These are phyloP conservation scores for Abramis brama DNA, from an alignment of 2,113 vertebrate genomes.

Conservation along the genomic window DNA sequence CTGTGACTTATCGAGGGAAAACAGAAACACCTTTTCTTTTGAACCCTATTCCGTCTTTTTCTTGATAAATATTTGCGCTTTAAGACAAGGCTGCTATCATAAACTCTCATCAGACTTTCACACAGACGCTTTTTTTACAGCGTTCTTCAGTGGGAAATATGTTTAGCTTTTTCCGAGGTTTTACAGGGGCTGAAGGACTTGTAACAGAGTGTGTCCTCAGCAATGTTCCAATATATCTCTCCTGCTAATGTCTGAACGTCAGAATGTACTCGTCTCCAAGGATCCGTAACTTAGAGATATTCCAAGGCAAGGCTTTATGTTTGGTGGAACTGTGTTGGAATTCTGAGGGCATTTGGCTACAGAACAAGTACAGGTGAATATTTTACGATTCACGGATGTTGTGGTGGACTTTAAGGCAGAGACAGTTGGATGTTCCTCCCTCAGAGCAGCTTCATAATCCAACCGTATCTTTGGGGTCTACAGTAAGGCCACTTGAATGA, in stretches of 20 bases:
- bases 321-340: background rate
- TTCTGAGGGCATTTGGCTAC: conserved; percentile 28
- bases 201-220: background rate
- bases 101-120: conserved; percentile 23
- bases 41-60: conserved; percentile 13
- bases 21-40: conserved; percentile 36
- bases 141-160: background rate
- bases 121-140: background rate
- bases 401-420: conserved; percentile 3
- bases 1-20: conserved; percentile 36
- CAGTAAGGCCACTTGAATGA: conserved; percentile 63
- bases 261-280: background rate
- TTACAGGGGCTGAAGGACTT: background rate
- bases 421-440: conserved; percentile 43
- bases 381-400: background rate
- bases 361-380: conserved; percentile 8
- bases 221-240: conserved; percentile 19
- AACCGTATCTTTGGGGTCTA: conserved; percentile 57
- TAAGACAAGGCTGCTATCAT: conserved; percentile 28
- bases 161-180: conserved; percentile 5
- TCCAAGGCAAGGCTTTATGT: background rate
- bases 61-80: conserved; percentile 38
- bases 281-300: background rate
- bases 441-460: conserved; percentile 31
- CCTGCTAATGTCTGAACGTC: background rate